Percentiles rank a stretch among this genome's conserved stretches.
Conservation (phyloP, 2,797 vertebrate genomes). For the Sciaenops ocellatus region DNA sequence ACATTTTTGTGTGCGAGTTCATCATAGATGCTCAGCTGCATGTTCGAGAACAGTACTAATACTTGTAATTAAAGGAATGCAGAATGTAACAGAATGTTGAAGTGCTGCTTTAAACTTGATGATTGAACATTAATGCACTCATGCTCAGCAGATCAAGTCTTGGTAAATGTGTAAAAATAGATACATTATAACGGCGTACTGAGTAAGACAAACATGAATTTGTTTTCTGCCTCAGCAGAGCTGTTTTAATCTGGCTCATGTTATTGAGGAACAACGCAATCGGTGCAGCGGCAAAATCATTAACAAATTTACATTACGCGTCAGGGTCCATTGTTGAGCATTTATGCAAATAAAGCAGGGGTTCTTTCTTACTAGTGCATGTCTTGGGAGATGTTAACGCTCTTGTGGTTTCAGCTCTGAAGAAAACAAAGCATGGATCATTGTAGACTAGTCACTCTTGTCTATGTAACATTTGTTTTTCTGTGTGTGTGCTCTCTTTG, state of each 20-base stretch:
- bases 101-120: background rate
- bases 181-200: slow-evolving; percentile 20
- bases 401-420: slow-evolving; percentile 66
- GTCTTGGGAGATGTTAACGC: slow-evolving; percentile 79
- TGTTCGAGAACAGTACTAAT: slow-evolving; percentile 29
- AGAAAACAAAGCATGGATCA: slow-evolving; percentile 69
- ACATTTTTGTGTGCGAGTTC: slow-evolving; percentile 49
- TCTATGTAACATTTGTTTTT: slow-evolving; percentile 31
- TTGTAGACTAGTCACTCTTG: slow-evolving; percentile 33
- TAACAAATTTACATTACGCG: slow-evolving; percentile 64
- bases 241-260: slow-evolving; percentile 49
- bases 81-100: slow-evolving; percentile 19
- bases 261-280: slow-evolving; percentile 41
- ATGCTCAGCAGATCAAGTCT: slow-evolving; percentile 15
- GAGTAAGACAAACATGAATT: slow-evolving; percentile 32
- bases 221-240: slow-evolving; percentile 54
- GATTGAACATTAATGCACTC: slow-evolving; percentile 27
- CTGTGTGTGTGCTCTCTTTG: slow-evolving; percentile 12
- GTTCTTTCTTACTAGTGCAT: slow-evolving; percentile 77
- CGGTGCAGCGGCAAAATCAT: slow-evolving; percentile 49
- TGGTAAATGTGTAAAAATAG: slow-evolving; percentile 18
- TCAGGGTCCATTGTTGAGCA: slow-evolving; percentile 74
- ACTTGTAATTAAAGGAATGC: background rate
- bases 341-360: slow-evolving; percentile 75
- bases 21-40: slow-evolving; percentile 60